These are phyloP conservation scores for Molothrus aeneus DNA, from an alignment of 2,797 vertebrate genomes.

Conservation along the genomic window DNA sequence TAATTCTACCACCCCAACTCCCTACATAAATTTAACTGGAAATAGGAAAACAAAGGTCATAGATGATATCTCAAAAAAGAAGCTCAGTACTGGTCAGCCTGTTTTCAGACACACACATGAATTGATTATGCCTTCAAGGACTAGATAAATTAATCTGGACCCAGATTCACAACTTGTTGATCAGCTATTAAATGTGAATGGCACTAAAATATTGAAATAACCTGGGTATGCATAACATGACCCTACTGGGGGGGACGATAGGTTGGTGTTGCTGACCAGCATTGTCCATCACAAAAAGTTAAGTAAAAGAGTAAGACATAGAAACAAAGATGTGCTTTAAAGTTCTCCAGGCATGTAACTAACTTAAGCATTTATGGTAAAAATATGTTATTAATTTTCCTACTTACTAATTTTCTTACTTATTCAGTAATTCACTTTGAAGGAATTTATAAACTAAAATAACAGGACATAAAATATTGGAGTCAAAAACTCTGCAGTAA, in stretches of 20 bases:
- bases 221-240: not conserved
- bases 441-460: not conserved
- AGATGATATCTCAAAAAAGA: not conserved
- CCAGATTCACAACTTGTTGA: not conserved
- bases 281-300: not conserved
- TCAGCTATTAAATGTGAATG: not conserved
- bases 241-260: fast-evolving
- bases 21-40: not conserved
- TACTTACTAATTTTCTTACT: not conserved
- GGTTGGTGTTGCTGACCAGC: not conserved
- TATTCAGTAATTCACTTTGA: not conserved
- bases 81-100: not conserved
- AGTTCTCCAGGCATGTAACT: not conserved
- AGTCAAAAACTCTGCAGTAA: not conserved
- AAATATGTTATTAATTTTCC: not conserved
- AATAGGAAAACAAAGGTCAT: not conserved
- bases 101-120: not conserved
- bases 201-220: not conserved
- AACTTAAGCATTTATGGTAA: not conserved
- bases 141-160: not conserved
- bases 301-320: not conserved
- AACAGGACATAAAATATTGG: not conserved
- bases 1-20: not conserved
- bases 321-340: not conserved
- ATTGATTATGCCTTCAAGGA: not conserved